phyloP scores from a whole-genome alignment of 2,888 invertebrate genomes.

The Amphiduros pacificus region DNA sequence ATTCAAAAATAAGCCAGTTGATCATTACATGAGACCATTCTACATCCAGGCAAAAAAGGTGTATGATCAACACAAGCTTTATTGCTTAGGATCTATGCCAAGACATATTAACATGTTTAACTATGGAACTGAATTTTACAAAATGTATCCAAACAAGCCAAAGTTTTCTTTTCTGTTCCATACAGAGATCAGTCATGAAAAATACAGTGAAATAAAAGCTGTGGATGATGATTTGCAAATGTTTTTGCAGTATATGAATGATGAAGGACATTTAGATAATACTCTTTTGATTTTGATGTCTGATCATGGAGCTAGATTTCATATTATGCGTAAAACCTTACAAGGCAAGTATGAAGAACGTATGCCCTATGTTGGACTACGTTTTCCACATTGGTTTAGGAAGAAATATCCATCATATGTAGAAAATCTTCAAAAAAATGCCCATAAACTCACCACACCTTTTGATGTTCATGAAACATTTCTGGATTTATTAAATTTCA shows the following conservation, averaged over 20 bases:
- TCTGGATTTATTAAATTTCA: slow-evolving; percentile 68
- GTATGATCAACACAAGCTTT: slow-evolving; percentile 4
- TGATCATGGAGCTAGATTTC: slow-evolving; percentile 84
- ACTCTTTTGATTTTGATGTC: slow-evolving; percentile 87
- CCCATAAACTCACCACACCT: slow-evolving; percentile 76
- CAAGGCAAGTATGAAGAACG: slow-evolving; percentile 92
- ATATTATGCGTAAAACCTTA: slow-evolving; percentile 77
- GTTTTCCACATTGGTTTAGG: slow-evolving; percentile 73
- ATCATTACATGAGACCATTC: slow-evolving; percentile 86
- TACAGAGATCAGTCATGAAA: slow-evolving; percentile 84
- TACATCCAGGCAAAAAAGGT: slow-evolving; percentile 46
- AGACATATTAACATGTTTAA: slow-evolving; percentile 65
- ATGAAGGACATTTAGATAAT: slow-evolving; percentile 71
- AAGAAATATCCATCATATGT: slow-evolving; percentile 67
- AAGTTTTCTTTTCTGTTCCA: slow-evolving; percentile 88
- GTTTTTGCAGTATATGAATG: slow-evolving; percentile 65
- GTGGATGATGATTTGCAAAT: slow-evolving; percentile 73
- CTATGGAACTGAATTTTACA: slow-evolving; percentile 64
- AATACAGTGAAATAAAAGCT: slow-evolving; percentile 72
- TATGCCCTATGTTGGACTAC: slow-evolving; percentile 81
- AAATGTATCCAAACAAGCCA: slow-evolving; percentile 70
- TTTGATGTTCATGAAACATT: slow-evolving; percentile 87
- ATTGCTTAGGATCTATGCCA: slow-evolving; percentile 74
- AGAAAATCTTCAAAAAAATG: slow-evolving; percentile 67
- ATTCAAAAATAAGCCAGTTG: slow-evolving; percentile 79